Conservation (phyloP, 2,888 invertebrate genomes). For the Megamerina dolium region DNA sequence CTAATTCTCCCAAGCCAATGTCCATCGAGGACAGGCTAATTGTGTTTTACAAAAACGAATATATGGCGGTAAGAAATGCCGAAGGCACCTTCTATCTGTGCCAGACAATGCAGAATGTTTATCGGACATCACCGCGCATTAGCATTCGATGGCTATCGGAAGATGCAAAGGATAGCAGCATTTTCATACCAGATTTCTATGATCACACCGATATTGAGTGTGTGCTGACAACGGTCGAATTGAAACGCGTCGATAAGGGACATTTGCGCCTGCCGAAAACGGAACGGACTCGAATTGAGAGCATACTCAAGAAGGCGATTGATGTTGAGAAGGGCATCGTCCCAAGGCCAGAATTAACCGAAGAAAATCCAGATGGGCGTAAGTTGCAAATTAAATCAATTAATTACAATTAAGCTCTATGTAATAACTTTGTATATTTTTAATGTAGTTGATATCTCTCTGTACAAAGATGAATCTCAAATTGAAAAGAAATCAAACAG, state of each 20-base stretch:
- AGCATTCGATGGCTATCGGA: conserved; percentile 87
- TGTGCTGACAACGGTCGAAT: conserved; percentile 76
- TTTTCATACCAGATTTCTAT: conserved; percentile 85
- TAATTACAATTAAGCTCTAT: conserved; percentile 4
- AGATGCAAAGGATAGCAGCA: conserved; percentile 50
- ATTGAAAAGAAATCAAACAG: conserved; percentile 51
- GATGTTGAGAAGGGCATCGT: conserved; percentile 70
- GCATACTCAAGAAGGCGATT: conserved; percentile 77
- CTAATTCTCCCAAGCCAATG: conserved; percentile 53
- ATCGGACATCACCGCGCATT: conserved; percentile 76
- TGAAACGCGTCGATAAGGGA: conserved; percentile 67
- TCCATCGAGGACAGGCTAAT: conserved; percentile 71
- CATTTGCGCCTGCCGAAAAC: conserved; percentile 63
- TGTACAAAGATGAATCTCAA: conserved; percentile 79
- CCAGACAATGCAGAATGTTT: conserved; percentile 85
- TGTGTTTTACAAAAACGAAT: conserved; percentile 85
- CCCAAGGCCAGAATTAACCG: conserved; percentile 61
- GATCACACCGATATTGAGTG: conserved; percentile 87
- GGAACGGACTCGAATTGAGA: conserved; percentile 74
- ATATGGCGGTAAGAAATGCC: conserved; percentile 83
- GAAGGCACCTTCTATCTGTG: conserved; percentile 85
- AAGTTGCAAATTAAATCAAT: conserved; percentile 46
- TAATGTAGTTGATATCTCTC: conserved; percentile 69
- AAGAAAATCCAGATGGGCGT: conserved; percentile 82
- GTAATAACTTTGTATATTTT: conserved; percentile 6